These are phyloP conservation scores for Drosophila differens DNA, from an alignment of 2,888 invertebrate genomes.

Conservation along the genomic window DNA sequence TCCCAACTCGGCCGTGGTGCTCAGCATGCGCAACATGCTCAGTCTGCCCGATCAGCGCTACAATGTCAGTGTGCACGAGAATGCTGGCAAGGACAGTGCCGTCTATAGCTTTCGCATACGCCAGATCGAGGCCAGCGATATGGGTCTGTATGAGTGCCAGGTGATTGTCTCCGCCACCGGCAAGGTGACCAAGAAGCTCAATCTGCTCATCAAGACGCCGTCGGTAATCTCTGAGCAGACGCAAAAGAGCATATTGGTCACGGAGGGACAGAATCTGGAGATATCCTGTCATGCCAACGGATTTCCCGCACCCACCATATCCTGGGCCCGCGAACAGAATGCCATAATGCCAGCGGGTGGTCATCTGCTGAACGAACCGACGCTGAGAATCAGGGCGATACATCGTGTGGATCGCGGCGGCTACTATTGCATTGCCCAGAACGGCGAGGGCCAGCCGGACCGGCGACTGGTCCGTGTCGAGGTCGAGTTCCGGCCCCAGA, in stretches of 20 bases:
- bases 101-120: slow-evolving; percentile 83
- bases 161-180: slow-evolving; percentile 82
- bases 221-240: slow-evolving; percentile 82
- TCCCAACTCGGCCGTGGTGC: slow-evolving; percentile 75
- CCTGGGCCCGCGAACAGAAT: slow-evolving; percentile 89
- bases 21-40: slow-evolving; percentile 82
- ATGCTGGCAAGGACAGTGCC: slow-evolving; percentile 67
- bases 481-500: slow-evolving; percentile 84
- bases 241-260: slow-evolving; percentile 75
- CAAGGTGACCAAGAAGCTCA: slow-evolving; percentile 80
- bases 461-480: slow-evolving; percentile 82
- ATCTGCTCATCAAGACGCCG: slow-evolving; percentile 83
- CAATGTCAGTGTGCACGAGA: slow-evolving; percentile 72
- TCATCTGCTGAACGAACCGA: slow-evolving; percentile 73
- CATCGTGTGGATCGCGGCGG: slow-evolving; percentile 84
- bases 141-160: slow-evolving; percentile 85
- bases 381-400: slow-evolving; percentile 77
- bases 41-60: slow-evolving; percentile 83
- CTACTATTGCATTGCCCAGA: slow-evolving; percentile 84
- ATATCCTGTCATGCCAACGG: slow-evolving; percentile 91
- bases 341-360: slow-evolving; percentile 85
- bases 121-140: slow-evolving; percentile 82
- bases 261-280: slow-evolving; percentile 82
- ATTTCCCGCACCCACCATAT: slow-evolving; percentile 90
- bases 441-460: slow-evolving; percentile 84